Base-by-base conservation (phyloP, 2,797 vertebrate genomes). In the Gambelia wislizenii region DNA sequence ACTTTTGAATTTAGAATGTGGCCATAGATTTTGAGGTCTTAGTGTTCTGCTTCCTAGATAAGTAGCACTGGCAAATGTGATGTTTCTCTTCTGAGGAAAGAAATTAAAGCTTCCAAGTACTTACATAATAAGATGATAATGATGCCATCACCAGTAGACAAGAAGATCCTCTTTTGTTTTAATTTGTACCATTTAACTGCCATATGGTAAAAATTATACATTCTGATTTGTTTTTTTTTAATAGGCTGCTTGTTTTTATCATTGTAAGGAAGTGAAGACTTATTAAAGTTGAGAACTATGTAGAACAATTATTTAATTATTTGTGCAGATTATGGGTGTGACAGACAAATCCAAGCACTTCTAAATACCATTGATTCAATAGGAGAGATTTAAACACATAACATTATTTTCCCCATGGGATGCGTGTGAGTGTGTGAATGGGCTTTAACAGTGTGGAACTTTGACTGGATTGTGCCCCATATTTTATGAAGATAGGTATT, bases 281-380 rank as follows among this genome's bases (percentile, higher is more conserved):
- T 7, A 56, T 89, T 84, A 78, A 84, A 77, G 42, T 33, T 84
- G 75, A 84, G 67, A 79, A 70, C n/a, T 72, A 33, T 61, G 16
- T 44, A 59, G 76, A 70, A 49, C 52, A 79, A 85, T 59, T 61
- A 79, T 85, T 89, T 85, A 56, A 52, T 74, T 80, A 59, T 47
- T 80, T 89, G 47, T 80, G 33, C 27, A 47, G 44, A 42, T 8
- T 6, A n/a, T 82, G 33, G 69, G 69, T 25, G 56, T 49, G 76
- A 56, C n/a, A 47, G 33, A 33, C 52, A 64, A 67, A 85, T 42
- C 33, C 25, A 89, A 80, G 18, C 33, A 61, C 52, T 80, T 47
- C 33, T 52, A 70, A 87, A 36, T 70, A 78, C 42, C 10, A 44
- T 61, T 80, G 67, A 81, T 80, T 78, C 30, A 74, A 42, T 27